Base-by-base conservation (phyloP, 2,888 invertebrate species). In the Pseudococcus longispinus region DNA sequence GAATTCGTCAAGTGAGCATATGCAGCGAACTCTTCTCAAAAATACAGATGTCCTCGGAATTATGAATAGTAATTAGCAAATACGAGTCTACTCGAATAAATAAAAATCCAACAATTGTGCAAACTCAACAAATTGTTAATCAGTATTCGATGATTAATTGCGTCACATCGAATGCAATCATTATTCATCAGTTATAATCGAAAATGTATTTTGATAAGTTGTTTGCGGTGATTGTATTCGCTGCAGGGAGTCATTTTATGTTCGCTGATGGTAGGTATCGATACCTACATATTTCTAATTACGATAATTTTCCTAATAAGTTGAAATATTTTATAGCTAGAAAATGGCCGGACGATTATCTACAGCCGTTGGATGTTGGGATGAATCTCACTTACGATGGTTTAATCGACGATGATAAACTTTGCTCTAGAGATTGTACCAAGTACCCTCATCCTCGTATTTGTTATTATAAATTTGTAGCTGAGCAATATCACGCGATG, bases 391-490 rank as follows among this genome's bases (percentile, higher is more conserved):
- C 6, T 9, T 87, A 87, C 37, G 87, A 87, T 20, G 8, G 18
- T 1, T 29, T 29, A 9, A 23, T 60, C 15, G 55, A 80, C 3
- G 83, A 60, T 82, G 55, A 46, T 2, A 44, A 15, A 18, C 77
- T 80, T 32, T 87, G 87, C 55, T 29, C 87, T 6, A 65, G 87
- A 42, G 26, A 84, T 44, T 87, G 87, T 80, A 77, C 70, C 5
- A 74, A 77, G 20, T 84, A 70, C 11, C 74, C 70, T 5, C 9
- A 65, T 9, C 85, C 84, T 42, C 37, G 51, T 9, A 85, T 32
- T 26, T 87, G 87, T 77, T 87, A 87, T 29, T 87, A 51, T 77
- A 70, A 70, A 70, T 87, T 87, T n/a, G 77, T 55, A 5, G 44
- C 51, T 1, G 87, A 87, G 37, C 77, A 85, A 13, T 87, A 84